Percentiles rank a stretch among this genome's conserved stretches.
These are phyloP conservation scores for Lepetodrilus schrolli DNA, from an alignment of 2,888 invertebrate species.

Conservation along the genomic window DNA sequence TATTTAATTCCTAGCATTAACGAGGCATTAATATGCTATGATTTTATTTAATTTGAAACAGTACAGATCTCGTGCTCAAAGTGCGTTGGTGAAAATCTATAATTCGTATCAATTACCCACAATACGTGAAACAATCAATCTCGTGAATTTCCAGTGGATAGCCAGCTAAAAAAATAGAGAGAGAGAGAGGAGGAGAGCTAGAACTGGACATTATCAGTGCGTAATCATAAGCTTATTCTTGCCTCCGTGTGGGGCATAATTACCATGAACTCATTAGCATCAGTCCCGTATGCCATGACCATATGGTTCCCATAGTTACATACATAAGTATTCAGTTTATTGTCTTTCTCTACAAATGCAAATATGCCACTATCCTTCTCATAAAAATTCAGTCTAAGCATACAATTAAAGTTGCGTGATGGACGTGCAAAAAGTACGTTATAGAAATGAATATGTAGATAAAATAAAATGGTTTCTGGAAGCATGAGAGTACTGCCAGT, in stretches of 20 bases:
- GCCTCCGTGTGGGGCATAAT: not conserved
- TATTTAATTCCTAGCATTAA: conserved; percentile 25
- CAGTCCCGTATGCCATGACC: not conserved
- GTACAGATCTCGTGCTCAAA: not conserved
- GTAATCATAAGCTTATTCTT: not conserved
- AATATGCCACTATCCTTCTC: not conserved
- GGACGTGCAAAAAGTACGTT: not conserved
- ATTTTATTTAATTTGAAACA: conserved; percentile 27
- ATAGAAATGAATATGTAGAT: conserved; percentile 22
- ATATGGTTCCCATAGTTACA: not conserved
- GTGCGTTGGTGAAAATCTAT: conserved; percentile 4
- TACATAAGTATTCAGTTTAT: not conserved
- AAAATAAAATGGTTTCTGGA: not conserved
- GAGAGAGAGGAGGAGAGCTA: no score
- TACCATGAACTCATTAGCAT: not conserved
- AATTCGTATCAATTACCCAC: conserved; percentile 17
- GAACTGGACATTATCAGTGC: not conserved
- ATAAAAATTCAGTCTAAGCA: not conserved
- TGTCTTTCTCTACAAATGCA: not conserved
- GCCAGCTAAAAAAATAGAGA: not conserved
- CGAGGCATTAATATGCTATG: conserved; percentile 22
- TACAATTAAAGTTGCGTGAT: not conserved
- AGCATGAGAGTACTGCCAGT: not conserved
- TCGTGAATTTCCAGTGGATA: not conserved
- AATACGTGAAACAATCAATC: not conserved